phyloP scores from a whole-genome alignment of 2,113 vertebrate genomes.

The Microcebus tavaratra region DNA sequence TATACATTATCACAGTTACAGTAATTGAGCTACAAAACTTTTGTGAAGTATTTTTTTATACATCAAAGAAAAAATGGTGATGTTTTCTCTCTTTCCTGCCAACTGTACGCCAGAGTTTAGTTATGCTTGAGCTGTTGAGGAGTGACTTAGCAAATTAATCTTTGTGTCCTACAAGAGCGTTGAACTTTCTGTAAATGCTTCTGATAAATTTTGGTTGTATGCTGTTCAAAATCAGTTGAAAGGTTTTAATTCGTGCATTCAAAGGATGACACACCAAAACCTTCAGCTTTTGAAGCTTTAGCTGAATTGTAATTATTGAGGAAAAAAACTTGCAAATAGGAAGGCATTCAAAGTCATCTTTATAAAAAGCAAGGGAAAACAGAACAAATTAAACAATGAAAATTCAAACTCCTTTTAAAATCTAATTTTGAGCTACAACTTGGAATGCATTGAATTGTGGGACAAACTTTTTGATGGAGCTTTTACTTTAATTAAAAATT shows the following conservation, averaged over 20 bases:
- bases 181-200: slow-evolving; percentile 12
- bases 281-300: slow-evolving; percentile 25
- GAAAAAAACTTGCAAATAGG: neutral
- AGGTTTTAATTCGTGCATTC: neutral
- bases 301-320: slow-evolving; percentile 30
- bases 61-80: neutral
- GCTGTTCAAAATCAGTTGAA: neutral
- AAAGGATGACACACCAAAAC: neutral
- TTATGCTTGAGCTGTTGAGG: neutral
- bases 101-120: neutral
- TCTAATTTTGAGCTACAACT: slow-evolving; percentile 43
- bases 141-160: neutral
- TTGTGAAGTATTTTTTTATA: neutral
- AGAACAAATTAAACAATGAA: neutral
- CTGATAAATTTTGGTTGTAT: neutral
- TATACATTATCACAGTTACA: neutral
- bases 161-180: neutral
- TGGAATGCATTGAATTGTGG: neutral
- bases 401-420: slow-evolving; percentile 3
- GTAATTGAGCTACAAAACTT: neutral
- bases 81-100: neutral
- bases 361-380: neutral
- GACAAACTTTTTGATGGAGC: neutral
- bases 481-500: slow-evolving; percentile 9
- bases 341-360: neutral